phyloP scores from a whole-genome alignment of 1,140 invertebrate genomes.

The Papilio helenus region DNA sequence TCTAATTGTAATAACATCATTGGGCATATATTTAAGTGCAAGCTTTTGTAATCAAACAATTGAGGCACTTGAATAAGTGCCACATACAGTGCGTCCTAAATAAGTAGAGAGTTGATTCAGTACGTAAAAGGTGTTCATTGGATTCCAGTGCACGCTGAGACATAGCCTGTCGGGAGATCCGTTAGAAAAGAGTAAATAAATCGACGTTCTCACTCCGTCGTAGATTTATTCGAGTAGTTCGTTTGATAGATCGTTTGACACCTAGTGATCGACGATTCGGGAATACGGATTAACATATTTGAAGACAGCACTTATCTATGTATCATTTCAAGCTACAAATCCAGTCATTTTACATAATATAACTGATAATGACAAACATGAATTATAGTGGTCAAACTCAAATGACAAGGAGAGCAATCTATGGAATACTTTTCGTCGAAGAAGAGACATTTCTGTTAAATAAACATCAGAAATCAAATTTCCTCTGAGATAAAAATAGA shows the following conservation, averaged over 20 bases:
- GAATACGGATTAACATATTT: not conserved
- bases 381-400: not conserved
- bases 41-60: not conserved
- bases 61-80: not conserved
- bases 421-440: not conserved
- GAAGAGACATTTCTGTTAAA: not conserved
- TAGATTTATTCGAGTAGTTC: slow-evolving; percentile 18
- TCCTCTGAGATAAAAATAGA: slow-evolving; percentile 4
- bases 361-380: not conserved
- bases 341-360: not conserved
- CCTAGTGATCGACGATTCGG: slow-evolving; percentile 26
- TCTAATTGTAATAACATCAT: not conserved
- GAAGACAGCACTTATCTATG: not conserved
- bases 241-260: slow-evolving; percentile 37
- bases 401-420: not conserved
- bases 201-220: not conserved
- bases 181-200: slow-evolving; percentile 35
- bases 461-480: not conserved
- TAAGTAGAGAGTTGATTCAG: slow-evolving; percentile 34
- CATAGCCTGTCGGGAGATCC: slow-evolving; percentile 32
- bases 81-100: slow-evolving; percentile 32
- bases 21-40: not conserved
- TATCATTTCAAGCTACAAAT: not conserved
- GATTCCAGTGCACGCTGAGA: slow-evolving; percentile 35
- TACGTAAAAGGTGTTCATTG: slow-evolving; percentile 34